Evolutionary conservation across 2,113 vertebrate genomes (phyloP).

Genomic region (Mobula birostris): DNA sequence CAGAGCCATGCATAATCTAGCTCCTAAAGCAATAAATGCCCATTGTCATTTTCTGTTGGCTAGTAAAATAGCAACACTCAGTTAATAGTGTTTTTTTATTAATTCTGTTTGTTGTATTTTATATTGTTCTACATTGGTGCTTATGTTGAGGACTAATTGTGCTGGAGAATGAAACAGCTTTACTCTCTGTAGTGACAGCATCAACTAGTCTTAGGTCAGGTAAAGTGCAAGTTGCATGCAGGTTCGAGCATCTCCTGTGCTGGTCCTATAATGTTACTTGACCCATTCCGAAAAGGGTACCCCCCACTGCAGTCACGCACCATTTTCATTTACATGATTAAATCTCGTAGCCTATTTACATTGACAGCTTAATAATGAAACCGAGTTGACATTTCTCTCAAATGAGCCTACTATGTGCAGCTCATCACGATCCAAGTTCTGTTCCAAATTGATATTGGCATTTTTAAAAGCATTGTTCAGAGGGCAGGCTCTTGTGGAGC

Average conservation of each 20-base stretch:
- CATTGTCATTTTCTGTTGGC: background rate
- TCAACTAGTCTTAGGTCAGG: slow-evolving; percentile 29
- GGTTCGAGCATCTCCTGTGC: slow-evolving; percentile 32
- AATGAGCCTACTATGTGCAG: background rate
- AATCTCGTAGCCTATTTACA: slow-evolving; percentile 34
- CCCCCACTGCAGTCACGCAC: slow-evolving; percentile 8
- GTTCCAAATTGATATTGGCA: background rate
- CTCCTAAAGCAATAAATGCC: background rate
- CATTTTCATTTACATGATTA: slow-evolving; percentile 38
- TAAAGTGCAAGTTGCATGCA: slow-evolving; percentile 35
- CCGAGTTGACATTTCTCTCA: background rate
- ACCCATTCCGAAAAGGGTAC: slow-evolving; percentile 31
- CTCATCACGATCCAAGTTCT: background rate
- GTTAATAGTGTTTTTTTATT: background rate
- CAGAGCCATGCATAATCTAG: background rate
- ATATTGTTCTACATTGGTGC: background rate
- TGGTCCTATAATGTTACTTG: slow-evolving; percentile 36
- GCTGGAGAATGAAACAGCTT: slow-evolving; percentile 25
- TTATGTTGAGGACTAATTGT: background rate
- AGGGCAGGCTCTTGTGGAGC: background rate
- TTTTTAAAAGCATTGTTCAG: background rate
- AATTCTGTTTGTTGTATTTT: background rate
- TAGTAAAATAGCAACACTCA: background rate
- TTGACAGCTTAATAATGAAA: slow-evolving; percentile 37
- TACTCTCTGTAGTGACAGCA: slow-evolving; percentile 30